Percentiles rank a stretch among this genome's conserved stretches.
These are phyloP conservation scores for Alethe castanea DNA, from an alignment of 2,113 vertebrate genomes.

Conservation along the genomic window DNA sequence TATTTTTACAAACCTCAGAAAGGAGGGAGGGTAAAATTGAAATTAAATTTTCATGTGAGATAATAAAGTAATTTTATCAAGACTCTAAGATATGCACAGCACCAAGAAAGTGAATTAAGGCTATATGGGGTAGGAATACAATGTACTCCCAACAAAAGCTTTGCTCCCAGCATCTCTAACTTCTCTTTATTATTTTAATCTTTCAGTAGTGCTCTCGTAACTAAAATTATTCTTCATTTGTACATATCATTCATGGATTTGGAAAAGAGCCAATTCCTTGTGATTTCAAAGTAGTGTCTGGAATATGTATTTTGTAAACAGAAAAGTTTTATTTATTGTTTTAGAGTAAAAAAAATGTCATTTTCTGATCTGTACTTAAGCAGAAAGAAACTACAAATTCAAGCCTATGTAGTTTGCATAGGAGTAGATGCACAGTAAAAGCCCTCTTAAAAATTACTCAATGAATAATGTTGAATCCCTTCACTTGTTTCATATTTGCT, in stretches of 20 bases:
- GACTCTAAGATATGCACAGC: background rate
- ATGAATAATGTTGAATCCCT: background rate
- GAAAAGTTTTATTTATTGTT: background rate
- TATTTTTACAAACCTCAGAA: background rate
- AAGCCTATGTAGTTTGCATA: background rate
- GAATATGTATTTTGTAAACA: background rate
- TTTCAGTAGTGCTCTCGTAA: background rate
- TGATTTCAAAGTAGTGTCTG: background rate
- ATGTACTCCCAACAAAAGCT: background rate
- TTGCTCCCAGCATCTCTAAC: background rate
- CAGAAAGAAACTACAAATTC: background rate
- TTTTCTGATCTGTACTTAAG: background rate
- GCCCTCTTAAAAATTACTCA: background rate
- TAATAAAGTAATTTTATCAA: background rate
- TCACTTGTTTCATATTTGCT: constrained; percentile 4
- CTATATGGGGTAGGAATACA: background rate
- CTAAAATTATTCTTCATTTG: background rate
- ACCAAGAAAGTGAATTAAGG: background rate
- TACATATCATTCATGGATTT: background rate
- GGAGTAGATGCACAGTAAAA: background rate
- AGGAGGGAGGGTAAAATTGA: background rate
- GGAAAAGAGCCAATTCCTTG: background rate
- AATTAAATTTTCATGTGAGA: background rate
- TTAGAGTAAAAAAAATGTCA: background rate
- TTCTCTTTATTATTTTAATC: background rate